Evolutionary conservation across 2,113 vertebrate genomes (phyloP), one percentile per base, ranked within the genome.

Genomic region (Pimephales promelas): DNA sequence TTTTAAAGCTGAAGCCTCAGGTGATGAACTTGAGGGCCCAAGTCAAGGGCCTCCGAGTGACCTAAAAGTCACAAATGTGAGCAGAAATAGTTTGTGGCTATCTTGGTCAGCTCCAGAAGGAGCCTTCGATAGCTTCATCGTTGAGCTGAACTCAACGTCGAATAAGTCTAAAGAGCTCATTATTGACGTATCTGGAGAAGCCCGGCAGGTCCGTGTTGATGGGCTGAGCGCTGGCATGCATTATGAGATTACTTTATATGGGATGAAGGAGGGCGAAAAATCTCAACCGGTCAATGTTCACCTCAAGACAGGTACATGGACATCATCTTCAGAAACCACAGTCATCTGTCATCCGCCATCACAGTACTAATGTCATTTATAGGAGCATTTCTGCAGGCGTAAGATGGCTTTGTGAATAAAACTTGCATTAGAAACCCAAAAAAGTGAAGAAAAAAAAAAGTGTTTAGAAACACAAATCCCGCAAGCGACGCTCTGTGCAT

Each of bases 301-400:
- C 87, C 84, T 87, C 75, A 90, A 86, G 43, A 92, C 92, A 94
- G 93, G 93, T 94, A 95, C 84, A 92, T 88, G 73, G 56, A 89
- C 68, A 75, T 75, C 47, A 79, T 71, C 16, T 87, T 85, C 78
- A 16, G 57, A 43, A 61, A 26, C 43, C 16, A 62, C 11, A 28
- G 57, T 20, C 76, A 45, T 49, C 59, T 18, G 7, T 26, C 43
- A 80, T 47, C 56, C n/a, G 11, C 57, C 22, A 0, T 34, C 59
- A 64, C 5, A 22, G 52, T 24, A 16, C 5, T 49, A 5, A 34
- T 81, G 79, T 75, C 40, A 34, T 72, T 49, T 31, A 36, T 36
- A 16, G 31, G 34, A 68, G 66, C 66, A 70, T n/a, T 70, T 70
- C 66, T 40, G 66, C 66, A 70, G 18, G 34, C 20, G 20, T 66